Evolutionary conservation across 2,888 invertebrate species (phyloP).

Genomic region (Habroteleia sp.): DNA sequence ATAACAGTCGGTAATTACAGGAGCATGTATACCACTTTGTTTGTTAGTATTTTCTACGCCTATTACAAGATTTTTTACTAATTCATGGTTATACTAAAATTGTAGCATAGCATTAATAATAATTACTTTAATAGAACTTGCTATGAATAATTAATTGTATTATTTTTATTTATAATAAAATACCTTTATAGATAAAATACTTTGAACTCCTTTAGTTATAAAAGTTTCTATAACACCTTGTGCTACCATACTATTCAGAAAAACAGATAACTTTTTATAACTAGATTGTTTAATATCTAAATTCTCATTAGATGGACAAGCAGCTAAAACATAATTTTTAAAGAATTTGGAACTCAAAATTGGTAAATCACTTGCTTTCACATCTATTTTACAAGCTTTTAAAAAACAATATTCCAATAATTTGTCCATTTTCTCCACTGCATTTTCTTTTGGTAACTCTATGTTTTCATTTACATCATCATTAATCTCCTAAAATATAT

Average conservation of each 20-base stretch:
- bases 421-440: conserved; percentile 86
- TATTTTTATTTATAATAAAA: background rate
- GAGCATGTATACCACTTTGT: conserved; percentile 78
- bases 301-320: conserved; percentile 86
- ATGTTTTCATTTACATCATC: conserved; percentile 47
- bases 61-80: conserved; percentile 82
- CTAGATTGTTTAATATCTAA: conserved; percentile 94
- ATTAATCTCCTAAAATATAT: no score
- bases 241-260: conserved; percentile 87
- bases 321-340: conserved; percentile 85
- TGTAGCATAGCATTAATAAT: background rate
- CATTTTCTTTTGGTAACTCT: conserved; percentile 65
- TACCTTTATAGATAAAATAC: conserved; percentile 85
- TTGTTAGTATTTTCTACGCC: conserved; percentile 70
- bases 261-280: conserved; percentile 93
- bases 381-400: conserved; percentile 88
- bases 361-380: conserved; percentile 88
- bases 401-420: conserved; percentile 89
- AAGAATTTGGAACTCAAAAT: conserved; percentile 91
- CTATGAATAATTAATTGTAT: no score
- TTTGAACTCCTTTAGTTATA: conserved; percentile 89
- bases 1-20: conserved; percentile 86
- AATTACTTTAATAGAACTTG: background rate
- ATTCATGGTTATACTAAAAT: conserved; percentile 82
- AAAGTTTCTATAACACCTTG: conserved; percentile 76